Conservation (phyloP, 2,113 vertebrate species). For the Scophthalmus maximus region DNA sequence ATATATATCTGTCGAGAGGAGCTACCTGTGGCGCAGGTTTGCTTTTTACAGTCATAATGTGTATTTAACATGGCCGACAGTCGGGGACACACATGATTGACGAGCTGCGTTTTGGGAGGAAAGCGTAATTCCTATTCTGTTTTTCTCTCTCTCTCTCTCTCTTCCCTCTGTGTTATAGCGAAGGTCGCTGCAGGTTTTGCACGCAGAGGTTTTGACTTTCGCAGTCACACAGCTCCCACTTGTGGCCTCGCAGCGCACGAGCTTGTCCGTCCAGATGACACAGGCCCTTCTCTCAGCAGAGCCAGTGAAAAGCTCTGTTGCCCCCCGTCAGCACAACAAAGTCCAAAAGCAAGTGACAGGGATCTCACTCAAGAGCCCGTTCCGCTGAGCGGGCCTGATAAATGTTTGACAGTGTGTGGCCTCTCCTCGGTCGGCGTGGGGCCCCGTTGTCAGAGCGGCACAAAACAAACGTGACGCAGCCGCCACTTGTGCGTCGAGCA, state of each 20-base stretch:
- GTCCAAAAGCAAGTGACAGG: constrained; percentile 26
- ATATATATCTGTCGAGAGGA: constrained; percentile 28
- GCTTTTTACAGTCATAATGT: constrained; percentile 10
- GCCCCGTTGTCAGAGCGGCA: constrained; percentile 44
- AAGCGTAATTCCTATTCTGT: neutral
- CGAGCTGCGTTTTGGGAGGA: constrained; percentile 25
- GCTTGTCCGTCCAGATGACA: neutral
- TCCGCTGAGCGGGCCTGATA: constrained; percentile 21
- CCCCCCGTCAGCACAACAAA: constrained; percentile 35
- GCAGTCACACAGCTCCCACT: constrained; percentile 77
- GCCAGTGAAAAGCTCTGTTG: constrained; percentile 15
- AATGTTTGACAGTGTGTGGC: constrained; percentile 60
- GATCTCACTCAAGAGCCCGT: constrained; percentile 37
- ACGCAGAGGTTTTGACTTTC: neutral
- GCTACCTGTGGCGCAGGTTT: constrained; percentile 46
- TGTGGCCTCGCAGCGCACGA: constrained; percentile 54
- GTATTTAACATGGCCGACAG: constrained; percentile 23
- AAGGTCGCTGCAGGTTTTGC: too few species aligned
- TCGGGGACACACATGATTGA: constrained; percentile 32
- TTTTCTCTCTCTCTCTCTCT: too few species aligned
- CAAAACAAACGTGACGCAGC: constrained; percentile 75
- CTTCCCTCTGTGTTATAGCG: too few species aligned
- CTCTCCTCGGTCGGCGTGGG: constrained; percentile 46
- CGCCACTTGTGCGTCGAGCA: constrained; percentile 59
- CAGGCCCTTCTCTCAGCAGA: neutral